A percentile compares a stretch with the other conserved stretches of the same genome.
Evolutionary conservation across 2,888 invertebrate genomes (phyloP).

Genomic region (Chelonus formosanus): DNA sequence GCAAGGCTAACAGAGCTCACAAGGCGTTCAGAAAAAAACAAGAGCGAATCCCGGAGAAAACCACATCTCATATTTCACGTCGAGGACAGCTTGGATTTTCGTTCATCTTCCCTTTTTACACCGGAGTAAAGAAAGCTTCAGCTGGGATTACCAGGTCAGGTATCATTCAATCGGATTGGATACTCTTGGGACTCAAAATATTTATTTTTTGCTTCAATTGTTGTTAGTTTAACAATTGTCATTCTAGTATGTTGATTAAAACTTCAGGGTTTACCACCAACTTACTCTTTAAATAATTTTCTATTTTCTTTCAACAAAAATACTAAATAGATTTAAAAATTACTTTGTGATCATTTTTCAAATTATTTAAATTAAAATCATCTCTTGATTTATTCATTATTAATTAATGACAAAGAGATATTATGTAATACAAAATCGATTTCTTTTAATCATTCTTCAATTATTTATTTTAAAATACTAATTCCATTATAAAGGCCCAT

Average conservation of each 20-base stretch:
- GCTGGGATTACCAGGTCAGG: slow-evolving; percentile 56
- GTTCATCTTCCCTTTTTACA: slow-evolving; percentile 43
- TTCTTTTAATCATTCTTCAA: no score
- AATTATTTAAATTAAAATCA: no score
- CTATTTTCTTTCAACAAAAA: no score
- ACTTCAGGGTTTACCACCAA: no score
- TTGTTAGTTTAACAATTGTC: not conserved
- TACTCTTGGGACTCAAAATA: slow-evolving; percentile 16
- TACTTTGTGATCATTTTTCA: no score
- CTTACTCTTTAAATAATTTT: no score
- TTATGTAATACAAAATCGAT: no score
- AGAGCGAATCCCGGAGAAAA: slow-evolving; percentile 35
- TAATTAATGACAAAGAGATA: no score
- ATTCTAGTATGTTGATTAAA: not conserved
- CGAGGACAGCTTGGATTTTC: slow-evolving; percentile 62
- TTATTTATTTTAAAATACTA: no score
- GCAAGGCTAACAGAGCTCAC: slow-evolving; percentile 4
- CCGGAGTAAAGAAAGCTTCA: slow-evolving; percentile 43
- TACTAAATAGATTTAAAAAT: no score
- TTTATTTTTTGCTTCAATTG: not conserved
- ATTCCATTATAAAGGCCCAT: no score
- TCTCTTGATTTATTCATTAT: no score
- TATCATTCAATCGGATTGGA: slow-evolving; percentile 56
- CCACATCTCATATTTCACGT: slow-evolving; percentile 62
- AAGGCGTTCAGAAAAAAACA: slow-evolving; percentile 23